Evolutionary conservation across 2,113 vertebrate species (phyloP), one percentile per base, ranked within the genome.

Genomic region (Cichladusa arquata): DNA sequence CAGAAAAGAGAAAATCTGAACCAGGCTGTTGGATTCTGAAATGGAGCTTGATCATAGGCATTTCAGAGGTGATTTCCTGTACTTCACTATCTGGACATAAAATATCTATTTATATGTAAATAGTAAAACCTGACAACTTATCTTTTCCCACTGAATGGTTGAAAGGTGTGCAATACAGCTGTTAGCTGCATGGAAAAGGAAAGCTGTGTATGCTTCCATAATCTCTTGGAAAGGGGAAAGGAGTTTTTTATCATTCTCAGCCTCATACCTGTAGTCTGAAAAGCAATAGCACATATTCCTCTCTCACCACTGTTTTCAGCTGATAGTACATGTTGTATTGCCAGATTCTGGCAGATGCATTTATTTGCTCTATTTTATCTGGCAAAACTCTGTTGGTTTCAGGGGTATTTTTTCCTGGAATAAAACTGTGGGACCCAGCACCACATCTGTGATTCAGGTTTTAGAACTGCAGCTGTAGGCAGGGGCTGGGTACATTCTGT

Each of bases 21-120:
- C 54, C 45, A 81, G 31, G 26, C 18, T 82, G 34, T 42, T 94
- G 74, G 31, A 51, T 82, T 71, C 44, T 91, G 83, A 93, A 94
- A 78, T 40, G 22, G 34, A 60, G 24, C n/a, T 89, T 69, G 44
- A 89, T 91, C 69, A 56, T 13, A 87, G 51, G 70, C 66, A 62
- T 95, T 94, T 94, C 40, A 70, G 78, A 77, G 67, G 45, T 85
- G 42, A 48, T 86, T 95, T 91, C 19, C 57, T 67, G 16, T 88
- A 33, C 57, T 94, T 84, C n/a, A 48, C 31, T 69, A 83, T 70
- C 47, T 87, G 65, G 62, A 62, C 60, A 73, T 83, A 81, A 92
- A 87, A 76, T 76, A 72, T 33, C 61, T 87, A 70, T 90, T 80
- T 87, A 64, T 67, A 76, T 73, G 85, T 61, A 94, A 86, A 88